Evolutionary conservation across 2,113 vertebrate species (phyloP).

Genomic region (Phylloscopus whistleri): DNA sequence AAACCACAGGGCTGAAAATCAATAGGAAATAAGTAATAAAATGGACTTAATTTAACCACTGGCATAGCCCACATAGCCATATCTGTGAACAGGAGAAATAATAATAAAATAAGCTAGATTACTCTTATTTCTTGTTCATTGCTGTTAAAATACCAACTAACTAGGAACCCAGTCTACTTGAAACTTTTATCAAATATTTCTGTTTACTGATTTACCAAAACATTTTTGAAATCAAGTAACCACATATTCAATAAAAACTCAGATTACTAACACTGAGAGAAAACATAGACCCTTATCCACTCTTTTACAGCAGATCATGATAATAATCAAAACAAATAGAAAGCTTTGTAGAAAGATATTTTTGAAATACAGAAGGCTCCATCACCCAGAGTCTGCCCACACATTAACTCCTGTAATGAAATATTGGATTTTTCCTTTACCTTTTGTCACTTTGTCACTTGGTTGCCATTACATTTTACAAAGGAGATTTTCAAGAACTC

Average conservation of each 20-base stretch:
- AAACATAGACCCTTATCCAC: not conserved
- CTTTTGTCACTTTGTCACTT: slow-evolving; percentile 20
- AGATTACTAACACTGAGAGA: not conserved
- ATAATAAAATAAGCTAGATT: slow-evolving; percentile 27
- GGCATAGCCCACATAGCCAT: not conserved
- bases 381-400: not conserved
- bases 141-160: not conserved
- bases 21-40: slow-evolving; percentile 32
- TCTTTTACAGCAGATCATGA: slow-evolving; percentile 26
- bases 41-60: slow-evolving; percentile 42
- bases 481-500: slow-evolving; percentile 58
- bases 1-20: slow-evolving; percentile 66
- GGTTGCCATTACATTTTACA: slow-evolving; percentile 25
- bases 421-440: not conserved
- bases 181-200: not conserved
- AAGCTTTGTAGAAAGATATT: not conserved
- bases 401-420: slow-evolving; percentile 12
- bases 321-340: slow-evolving; percentile 19
- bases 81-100: not conserved
- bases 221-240: not conserved
- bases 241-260: not conserved
- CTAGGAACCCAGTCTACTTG: not conserved
- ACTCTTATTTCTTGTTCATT: slow-evolving; percentile 43
- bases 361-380: slow-evolving; percentile 25
- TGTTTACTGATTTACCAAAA: slow-evolving; percentile 13